A percentile compares a stretch with the other conserved stretches of the same genome.
Evolutionary conservation across 2,797 vertebrate genomes (phyloP).

Genomic region (Periophthalmus magnuspinnatus): DNA sequence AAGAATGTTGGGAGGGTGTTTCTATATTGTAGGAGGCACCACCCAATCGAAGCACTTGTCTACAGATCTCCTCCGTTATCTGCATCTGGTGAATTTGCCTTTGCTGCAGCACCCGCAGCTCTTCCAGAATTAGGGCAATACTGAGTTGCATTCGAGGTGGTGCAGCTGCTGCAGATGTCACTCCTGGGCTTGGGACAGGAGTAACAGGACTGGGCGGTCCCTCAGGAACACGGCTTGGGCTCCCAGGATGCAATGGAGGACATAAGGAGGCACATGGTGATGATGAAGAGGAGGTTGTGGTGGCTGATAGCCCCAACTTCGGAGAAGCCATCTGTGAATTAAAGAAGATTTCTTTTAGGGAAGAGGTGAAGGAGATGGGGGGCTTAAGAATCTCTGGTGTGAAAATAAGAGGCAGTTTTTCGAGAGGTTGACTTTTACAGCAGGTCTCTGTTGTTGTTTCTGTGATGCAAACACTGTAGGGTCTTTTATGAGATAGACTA

Average conservation of each 20-base stretch:
- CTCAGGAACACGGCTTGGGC: conserved; percentile 82
- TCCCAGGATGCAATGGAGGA: conserved; percentile 80
- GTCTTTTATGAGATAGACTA: conserved; percentile 63
- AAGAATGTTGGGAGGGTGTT: conserved; percentile 68
- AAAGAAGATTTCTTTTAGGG: conserved; percentile 34
- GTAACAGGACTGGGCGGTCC: conserved; percentile 81
- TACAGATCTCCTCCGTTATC: conserved; percentile 92
- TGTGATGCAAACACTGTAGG: conserved; percentile 49
- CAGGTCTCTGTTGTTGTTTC: conserved; percentile 40
- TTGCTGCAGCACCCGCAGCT: conserved; percentile 88
- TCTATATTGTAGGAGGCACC: conserved; percentile 73
- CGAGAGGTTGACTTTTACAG: conserved; percentile 37
- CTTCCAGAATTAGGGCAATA: conserved; percentile 89
- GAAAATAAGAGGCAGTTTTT: conserved; percentile 35
- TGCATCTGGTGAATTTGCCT: conserved; percentile 94
- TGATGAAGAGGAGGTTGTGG: conserved; percentile 76
- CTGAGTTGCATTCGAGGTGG: conserved; percentile 79
- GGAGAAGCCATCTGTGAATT: conserved; percentile 78
- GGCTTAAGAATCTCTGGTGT: conserved; percentile 38
- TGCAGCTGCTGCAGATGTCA: conserved; percentile 71
- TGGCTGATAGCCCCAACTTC: conserved; percentile 79
- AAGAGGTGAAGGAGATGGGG: conserved; percentile 43
- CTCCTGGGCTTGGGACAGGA: conserved; percentile 74
- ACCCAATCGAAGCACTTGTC: conserved; percentile 87
- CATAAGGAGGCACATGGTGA: conserved; percentile 78